A percentile compares a stretch with the other conserved stretches of the same genome.
Conservation (phyloP, 2,797 vertebrate species). For the Manis pentadactyla region DNA sequence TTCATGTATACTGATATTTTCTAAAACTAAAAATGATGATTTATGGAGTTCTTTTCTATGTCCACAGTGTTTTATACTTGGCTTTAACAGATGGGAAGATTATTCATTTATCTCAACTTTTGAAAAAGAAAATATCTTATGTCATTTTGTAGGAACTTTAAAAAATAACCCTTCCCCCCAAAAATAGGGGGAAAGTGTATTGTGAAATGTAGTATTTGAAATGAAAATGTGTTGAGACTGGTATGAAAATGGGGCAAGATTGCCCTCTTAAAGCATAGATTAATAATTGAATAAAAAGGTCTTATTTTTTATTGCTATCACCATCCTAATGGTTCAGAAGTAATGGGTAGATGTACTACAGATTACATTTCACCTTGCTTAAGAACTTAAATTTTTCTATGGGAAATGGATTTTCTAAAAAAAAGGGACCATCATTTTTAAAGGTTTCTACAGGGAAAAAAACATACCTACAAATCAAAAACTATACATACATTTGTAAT, state of each 20-base stretch:
- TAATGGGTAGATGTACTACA: background rate
- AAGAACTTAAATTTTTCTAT: conserved; percentile 55
- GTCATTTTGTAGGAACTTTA: background rate
- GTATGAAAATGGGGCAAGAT: background rate
- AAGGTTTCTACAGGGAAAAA: background rate
- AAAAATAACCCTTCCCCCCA: background rate
- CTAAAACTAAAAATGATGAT: conserved; percentile 23
- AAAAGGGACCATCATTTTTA: background rate
- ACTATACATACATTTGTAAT: background rate
- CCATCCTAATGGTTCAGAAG: background rate
- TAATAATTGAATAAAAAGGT: background rate
- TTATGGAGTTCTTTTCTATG: background rate
- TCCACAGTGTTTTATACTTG: background rate
- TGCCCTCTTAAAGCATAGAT: background rate
- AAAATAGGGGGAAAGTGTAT: background rate
- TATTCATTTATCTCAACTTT: background rate
- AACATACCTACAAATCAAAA: background rate
- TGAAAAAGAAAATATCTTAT: background rate
- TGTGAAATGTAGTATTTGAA: conserved; percentile 25
- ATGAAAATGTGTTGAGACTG: background rate
- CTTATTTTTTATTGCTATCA: background rate
- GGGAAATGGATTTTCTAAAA: background rate
- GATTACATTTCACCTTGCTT: conserved; percentile 5
- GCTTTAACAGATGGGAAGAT: background rate
- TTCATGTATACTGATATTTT: conserved; percentile 34